Base-by-base conservation (phyloP, 2,797 vertebrate genomes). In the Sebastes taczanowskii region DNA sequence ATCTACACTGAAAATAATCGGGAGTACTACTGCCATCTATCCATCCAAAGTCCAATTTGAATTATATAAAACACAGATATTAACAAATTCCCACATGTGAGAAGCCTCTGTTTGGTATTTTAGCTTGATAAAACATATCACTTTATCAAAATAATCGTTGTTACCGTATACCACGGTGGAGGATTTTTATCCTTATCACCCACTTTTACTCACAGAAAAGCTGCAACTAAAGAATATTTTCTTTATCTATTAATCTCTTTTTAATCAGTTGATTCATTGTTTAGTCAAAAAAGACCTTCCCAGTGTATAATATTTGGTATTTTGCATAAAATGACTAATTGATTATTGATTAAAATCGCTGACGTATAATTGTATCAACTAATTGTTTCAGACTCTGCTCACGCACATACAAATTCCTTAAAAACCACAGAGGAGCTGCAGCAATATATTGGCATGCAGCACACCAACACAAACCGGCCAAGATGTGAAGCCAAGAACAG, bases 401-500 rank as follows among this genome's bases (percentile, higher is more conserved):
- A 71, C 35, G 18, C 13, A 23, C 25, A 61, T 6, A 66, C 32
- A 68, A 68, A 56, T 59, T 16, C 58, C 20, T 68, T 64, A 42
- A 76, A 71, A 86, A 69, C 6, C 52, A 64, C 6, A 4, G 55
- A 81, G 52, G n/a, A 79, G 67, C 56, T 71, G 75, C 59, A 56
- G 62, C 30, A 61, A 59, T 55, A 53, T 60, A 75, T 71, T 88
- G 69, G 55, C 69, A 89, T 84, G 71, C 77, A 84, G 61, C 65
- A 81, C 79, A 72, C 59, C 61, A 72, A 81, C 80, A 80, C 77
- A 84, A 58, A 69, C 71, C 58, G 79, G 49, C 63, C 71, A 71
- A 86, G 69, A 75, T 65, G 18, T 73, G 49, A 81, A 84, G 70
- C 67, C 80, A 74, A 72, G 68, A 81, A 66, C 34, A 80, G 80